Conservation (phyloP, 2,797 vertebrate genomes). For the Acrocephalus scirpaceus region DNA sequence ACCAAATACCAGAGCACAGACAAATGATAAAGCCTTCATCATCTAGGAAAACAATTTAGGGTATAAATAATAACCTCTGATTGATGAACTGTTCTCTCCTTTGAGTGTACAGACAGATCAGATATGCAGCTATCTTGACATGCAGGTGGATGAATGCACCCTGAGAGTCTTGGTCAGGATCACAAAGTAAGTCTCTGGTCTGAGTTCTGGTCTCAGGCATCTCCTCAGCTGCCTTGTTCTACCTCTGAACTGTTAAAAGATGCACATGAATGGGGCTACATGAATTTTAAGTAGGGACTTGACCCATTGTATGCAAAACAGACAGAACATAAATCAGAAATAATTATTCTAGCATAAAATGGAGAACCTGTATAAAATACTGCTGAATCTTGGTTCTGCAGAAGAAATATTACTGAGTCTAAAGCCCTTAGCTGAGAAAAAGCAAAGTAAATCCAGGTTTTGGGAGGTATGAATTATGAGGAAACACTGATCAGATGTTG, state of each 20-base stretch:
- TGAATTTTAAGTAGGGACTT: constrained; percentile 12
- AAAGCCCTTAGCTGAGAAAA: constrained; percentile 21
- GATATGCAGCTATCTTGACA: neutral
- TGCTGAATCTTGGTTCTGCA: neutral
- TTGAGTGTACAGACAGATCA: neutral
- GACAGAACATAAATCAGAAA: neutral
- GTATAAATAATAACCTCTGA: neutral
- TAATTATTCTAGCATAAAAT: constrained; percentile 23
- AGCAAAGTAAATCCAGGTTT: constrained; percentile 16
- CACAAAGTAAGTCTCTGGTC: neutral
- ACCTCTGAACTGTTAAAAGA: neutral
- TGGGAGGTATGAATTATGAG: constrained; percentile 12
- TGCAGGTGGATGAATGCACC: neutral
- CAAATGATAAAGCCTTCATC: neutral
- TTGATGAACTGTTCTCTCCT: neutral
- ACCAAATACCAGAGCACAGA: neutral
- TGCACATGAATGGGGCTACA: neutral
- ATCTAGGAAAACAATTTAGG: neutral
- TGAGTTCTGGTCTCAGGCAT: neutral
- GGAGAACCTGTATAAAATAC: constrained; percentile 20
- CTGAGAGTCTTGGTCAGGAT: neutral
- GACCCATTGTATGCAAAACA: neutral
- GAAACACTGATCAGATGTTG: constrained; percentile 45
- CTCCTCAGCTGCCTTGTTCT: neutral
- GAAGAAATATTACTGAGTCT: constrained; percentile 10